Conservation (phyloP, 2,888 invertebrate genomes). For the Cosmorhoe ocellata region DNA sequence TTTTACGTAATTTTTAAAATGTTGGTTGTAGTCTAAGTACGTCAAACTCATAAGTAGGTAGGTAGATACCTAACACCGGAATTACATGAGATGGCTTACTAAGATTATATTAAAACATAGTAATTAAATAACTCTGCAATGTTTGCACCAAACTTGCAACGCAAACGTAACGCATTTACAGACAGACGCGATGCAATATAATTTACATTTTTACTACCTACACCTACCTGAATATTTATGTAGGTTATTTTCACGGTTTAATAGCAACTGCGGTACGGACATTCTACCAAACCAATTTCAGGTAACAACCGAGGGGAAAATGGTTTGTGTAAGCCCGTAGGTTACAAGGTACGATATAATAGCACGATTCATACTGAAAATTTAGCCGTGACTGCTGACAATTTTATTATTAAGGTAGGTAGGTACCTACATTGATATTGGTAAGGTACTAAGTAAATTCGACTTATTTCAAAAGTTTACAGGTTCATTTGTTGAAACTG, state of each 20-base stretch:
- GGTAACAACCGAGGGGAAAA: slow-evolving; percentile 1
- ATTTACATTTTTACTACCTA: too few relatives aligned
- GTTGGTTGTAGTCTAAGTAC: slow-evolving; percentile 31
- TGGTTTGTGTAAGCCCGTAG: not conserved
- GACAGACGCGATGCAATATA: slow-evolving; percentile 1
- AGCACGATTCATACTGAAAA: not conserved
- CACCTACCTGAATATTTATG: not conserved
- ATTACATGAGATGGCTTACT: slow-evolving; percentile 48
- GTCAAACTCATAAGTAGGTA: slow-evolving; percentile 7
- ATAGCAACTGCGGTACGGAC: not conserved
- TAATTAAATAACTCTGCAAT: slow-evolving; percentile 28
- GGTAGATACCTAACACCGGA: slow-evolving; percentile 12
- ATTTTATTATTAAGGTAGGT: too few relatives aligned
- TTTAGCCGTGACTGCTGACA: too few relatives aligned
- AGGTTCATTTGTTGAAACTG: too few relatives aligned
- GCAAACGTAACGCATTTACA: slow-evolving; percentile 7
- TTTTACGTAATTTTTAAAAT: slow-evolving; percentile 27
- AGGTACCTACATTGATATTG: too few relatives aligned
- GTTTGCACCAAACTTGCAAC: slow-evolving; percentile 25
- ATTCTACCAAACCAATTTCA: slow-evolving; percentile 8
- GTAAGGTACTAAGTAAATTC: too few relatives aligned
- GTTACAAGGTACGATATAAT: too few relatives aligned
- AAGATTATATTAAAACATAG: slow-evolving; percentile 40
- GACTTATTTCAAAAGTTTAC: too few relatives aligned
- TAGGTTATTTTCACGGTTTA: slow-evolving; percentile 2